Percentiles rank a stretch among this genome's conserved stretches.
Conservation (phyloP, 1,140 invertebrate genomes). For the Callitettix versicolor region DNA sequence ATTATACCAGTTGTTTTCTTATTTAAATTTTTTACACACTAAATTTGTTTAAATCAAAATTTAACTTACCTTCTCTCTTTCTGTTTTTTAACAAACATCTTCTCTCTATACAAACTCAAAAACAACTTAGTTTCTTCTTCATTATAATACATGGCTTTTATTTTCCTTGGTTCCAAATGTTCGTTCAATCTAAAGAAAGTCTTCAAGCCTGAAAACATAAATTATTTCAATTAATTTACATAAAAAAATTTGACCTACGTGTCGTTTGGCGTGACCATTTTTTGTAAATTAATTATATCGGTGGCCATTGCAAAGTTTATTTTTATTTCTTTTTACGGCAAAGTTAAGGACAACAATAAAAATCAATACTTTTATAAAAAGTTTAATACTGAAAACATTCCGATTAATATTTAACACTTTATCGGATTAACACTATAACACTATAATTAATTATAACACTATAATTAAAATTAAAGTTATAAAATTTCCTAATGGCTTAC, state of each 20-base stretch:
- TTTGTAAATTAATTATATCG: not conserved
- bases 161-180: constrained; percentile 43
- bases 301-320: not conserved
- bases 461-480: constrained; percentile 8
- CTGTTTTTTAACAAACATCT: constrained; percentile 26
- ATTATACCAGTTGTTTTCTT: too few species aligned
- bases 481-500: constrained; percentile 28
- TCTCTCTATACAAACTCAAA: constrained; percentile 50
- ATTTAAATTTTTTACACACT: too few species aligned
- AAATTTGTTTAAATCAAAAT: too few species aligned
- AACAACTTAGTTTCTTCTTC: constrained; percentile 51
- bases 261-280: too few species aligned
- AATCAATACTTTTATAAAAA: not conserved
- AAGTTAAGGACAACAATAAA: not conserved
- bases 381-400: not conserved
- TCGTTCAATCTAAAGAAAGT: constrained; percentile 34
- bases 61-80: not conserved
- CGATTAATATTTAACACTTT: too few species aligned
- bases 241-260: too few species aligned
- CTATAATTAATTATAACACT: too few species aligned
- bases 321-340: not conserved
- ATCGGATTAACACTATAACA: too few species aligned
- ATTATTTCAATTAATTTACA: too few species aligned
- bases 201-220: constrained; percentile 28
- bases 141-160: constrained; percentile 34